These are phyloP conservation scores for Oxycera nigricornis DNA, from an alignment of 2,888 invertebrate species.

Conservation along the genomic window DNA sequence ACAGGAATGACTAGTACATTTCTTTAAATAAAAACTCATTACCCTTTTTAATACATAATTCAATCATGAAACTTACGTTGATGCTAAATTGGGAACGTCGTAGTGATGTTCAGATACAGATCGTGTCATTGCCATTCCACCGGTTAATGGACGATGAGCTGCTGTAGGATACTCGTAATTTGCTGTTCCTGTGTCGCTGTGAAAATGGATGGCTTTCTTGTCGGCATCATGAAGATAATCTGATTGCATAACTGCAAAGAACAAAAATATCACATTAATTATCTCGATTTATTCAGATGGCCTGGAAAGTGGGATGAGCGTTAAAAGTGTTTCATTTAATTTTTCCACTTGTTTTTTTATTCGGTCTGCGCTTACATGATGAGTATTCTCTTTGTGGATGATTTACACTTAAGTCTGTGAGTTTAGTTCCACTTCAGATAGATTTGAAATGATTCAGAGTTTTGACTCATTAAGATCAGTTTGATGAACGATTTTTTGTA, in stretches of 20 bases:
- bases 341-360: not conserved
- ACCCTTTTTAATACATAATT: too few relatives aligned
- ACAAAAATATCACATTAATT: not conserved
- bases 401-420: not conserved
- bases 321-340: not conserved
- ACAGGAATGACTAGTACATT: too few relatives aligned
- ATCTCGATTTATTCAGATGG: not conserved
- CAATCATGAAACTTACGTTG: conserved; percentile 63
- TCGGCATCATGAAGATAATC: conserved; percentile 87
- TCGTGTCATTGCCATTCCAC: conserved; percentile 58
- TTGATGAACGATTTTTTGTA: too few relatives aligned
- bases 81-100: conserved; percentile 84
- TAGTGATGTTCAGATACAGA: conserved; percentile 85
- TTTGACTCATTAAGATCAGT: not conserved
- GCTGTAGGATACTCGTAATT: conserved; percentile 84
- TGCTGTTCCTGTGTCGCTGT: conserved; percentile 67
- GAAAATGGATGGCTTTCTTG: conserved; percentile 74
- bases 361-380: not conserved
- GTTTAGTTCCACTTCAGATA: not conserved
- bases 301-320: not conserved
- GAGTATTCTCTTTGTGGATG: not conserved
- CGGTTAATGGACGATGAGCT: conserved; percentile 56
- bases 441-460: not conserved
- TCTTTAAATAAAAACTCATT: too few relatives aligned
- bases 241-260: conserved; percentile 80